Evolutionary conservation across 2,797 vertebrate genomes (phyloP), one percentile per base, ranked within the genome.

Genomic region (Helostoma temminkii): DNA sequence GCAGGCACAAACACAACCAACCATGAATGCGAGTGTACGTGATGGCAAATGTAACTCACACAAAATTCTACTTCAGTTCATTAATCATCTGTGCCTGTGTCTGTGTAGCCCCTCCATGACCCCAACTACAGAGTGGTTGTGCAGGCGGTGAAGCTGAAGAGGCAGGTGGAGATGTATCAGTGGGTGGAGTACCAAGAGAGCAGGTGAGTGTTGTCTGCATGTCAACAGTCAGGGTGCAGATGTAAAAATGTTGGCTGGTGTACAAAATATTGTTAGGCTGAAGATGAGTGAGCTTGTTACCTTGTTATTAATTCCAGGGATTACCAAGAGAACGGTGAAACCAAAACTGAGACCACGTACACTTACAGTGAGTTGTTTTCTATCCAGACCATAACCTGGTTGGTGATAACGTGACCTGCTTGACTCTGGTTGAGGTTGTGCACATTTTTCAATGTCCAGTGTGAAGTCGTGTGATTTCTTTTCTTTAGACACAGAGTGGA

Each of bases 101-200:
- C n/a, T 88, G 15, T 62, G 34, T 60, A 99, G 98, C 95, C 96
- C 32, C 89, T 99, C 42, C 92, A 96, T 87, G 98, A 99, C 79
- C 97, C 98, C 25, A 97, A 98, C 93, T 99, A 99, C 50, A 94
- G 91, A 16, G 92, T 99, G 62, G 85, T 86, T 45, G 92, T 99
- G 62, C 94, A 94, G 5, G 96, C 97, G 0, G 97, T 96, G 88
- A 98, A 98, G 78, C 90, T 99, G 66, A 94, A 94, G 76, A 95
- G 98, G 53, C 88, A 94, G 0, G 98, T 98, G 84, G 97, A 99
- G 91, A 99, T 99, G 98, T 98, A 97, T 81, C 98, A 99, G 71
- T 99, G 98, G 97, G 96, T 99, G 66, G 98, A 99, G 73, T 89
- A 95, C 24, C 93, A 87, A 21, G 96, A 98, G 24, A 96, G 96